Evolutionary conservation across 2,113 vertebrate genomes (phyloP).

Genomic region (Ammospiza nelsoni): DNA sequence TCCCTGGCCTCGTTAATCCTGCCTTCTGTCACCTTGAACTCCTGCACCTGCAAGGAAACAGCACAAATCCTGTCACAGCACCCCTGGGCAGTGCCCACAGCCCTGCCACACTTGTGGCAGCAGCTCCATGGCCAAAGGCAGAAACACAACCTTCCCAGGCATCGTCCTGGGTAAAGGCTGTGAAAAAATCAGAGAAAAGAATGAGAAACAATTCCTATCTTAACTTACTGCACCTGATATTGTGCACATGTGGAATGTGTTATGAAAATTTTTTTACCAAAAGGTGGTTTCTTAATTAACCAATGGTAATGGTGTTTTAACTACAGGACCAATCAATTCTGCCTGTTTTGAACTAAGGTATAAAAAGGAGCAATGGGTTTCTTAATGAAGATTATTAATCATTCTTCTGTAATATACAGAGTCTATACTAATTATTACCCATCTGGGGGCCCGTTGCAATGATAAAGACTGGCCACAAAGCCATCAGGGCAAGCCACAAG

Average conservation of each 20-base stretch:
- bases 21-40: constrained; percentile 87
- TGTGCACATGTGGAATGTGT: neutral
- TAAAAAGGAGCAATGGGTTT: neutral
- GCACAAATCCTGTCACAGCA: neutral
- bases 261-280: neutral
- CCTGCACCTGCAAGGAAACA: constrained; percentile 84
- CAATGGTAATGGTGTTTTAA: neutral
- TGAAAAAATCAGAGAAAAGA: neutral
- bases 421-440: neutral
- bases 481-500: rapidly evolving
- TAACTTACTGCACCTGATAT: neutral
- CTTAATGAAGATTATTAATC: neutral
- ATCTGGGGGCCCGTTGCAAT: neutral
- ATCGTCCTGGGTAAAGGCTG: neutral
- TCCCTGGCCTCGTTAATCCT: constrained; percentile 93
- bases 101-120: neutral
- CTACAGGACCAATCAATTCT: neutral
- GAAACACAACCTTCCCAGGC: neutral
- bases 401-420: neutral
- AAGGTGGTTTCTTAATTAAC: neutral
- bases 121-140: neutral
- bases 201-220: neutral
- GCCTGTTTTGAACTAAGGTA: neutral
- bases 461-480: neutral
- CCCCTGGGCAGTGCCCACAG: neutral